Percentiles rank a stretch among this genome's conserved stretches.
Conservation (phyloP, 2,113 vertebrate species). For the Collichthys lucidus region DNA sequence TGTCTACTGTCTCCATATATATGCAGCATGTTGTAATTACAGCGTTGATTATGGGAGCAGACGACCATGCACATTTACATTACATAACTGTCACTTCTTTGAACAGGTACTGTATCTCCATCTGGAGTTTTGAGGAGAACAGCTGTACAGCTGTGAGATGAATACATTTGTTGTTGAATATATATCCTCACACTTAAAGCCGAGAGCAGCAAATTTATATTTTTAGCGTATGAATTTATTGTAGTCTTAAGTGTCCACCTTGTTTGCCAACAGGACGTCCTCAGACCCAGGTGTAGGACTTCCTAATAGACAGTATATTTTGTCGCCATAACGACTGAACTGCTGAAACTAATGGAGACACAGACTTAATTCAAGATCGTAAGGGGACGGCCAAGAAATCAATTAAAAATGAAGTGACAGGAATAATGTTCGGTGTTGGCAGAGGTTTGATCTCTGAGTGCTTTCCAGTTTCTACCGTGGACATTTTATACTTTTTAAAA, state of each 20-base stretch:
- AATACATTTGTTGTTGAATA: slow-evolving; percentile 8
- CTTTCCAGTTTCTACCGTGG: not conserved
- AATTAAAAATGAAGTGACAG: slow-evolving; percentile 40
- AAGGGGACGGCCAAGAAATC: not conserved
- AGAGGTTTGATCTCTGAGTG: slow-evolving; percentile 15
- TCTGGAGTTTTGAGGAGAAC: slow-evolving; percentile 50
- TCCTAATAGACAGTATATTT: not conserved
- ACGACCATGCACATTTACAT: slow-evolving; percentile 17
- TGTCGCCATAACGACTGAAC: slow-evolving; percentile 18
- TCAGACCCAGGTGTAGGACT: not conserved
- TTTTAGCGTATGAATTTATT: not conserved
- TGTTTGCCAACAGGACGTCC: not conserved
- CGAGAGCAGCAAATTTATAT: not conserved
- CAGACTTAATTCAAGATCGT: slow-evolving; percentile 17
- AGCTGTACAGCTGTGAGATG: slow-evolving; percentile 26
- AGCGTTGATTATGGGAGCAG: slow-evolving; percentile 45
- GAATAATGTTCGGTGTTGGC: slow-evolving; percentile 34
- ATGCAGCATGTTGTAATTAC: slow-evolving; percentile 45
- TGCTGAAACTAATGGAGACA: slow-evolving; percentile 29
- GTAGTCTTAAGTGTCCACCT: not conserved
- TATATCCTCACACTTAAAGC: not conserved
- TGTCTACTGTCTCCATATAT: not conserved
- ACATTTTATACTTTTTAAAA: slow-evolving; percentile 6
- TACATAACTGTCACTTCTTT: slow-evolving; percentile 28
- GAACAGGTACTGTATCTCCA: slow-evolving; percentile 55